These are phyloP conservation scores for Drosophila austrosaltans DNA, from an alignment of 2,888 invertebrate species.

Conservation along the genomic window DNA sequence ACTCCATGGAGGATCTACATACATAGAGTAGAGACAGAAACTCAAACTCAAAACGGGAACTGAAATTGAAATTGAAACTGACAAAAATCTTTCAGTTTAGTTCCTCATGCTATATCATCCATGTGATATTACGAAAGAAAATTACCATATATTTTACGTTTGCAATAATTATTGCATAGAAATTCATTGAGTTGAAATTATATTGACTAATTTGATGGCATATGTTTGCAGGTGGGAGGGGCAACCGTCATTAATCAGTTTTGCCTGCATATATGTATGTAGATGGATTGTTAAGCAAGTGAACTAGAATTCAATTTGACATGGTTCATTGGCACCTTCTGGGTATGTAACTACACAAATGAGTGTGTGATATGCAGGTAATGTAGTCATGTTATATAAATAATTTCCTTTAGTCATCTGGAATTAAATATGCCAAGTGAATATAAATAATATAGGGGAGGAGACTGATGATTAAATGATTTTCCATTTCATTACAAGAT, in stretches of 20 bases:
- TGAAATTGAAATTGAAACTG: constrained; percentile 43
- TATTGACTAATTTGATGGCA: constrained; percentile 63
- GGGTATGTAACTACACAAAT: constrained; percentile 19
- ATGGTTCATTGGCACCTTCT: constrained; percentile 51
- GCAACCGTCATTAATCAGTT: constrained; percentile 55
- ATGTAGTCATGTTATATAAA: not conserved
- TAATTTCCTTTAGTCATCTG: not conserved
- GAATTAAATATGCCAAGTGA: not conserved
- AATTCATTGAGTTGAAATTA: constrained; percentile 72
- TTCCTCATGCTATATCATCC: constrained; percentile 30
- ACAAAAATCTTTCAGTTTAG: constrained; percentile 20
- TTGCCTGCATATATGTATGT: constrained; percentile 26
- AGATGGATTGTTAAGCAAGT: constrained; percentile 33
- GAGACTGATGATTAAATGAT: not conserved
- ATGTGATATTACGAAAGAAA: constrained; percentile 30
- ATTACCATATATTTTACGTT: not conserved
- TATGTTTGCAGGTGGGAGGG: not conserved
- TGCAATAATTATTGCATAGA: constrained; percentile 36
- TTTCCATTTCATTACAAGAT: not conserved
- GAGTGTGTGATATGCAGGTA: not conserved
- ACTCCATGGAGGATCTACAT: constrained; percentile 20
- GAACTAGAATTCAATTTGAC: constrained; percentile 52
- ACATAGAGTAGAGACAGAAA: constrained; percentile 50
- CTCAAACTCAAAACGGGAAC: constrained; percentile 37
- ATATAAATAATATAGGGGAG: not conserved